phyloP scores from a whole-genome alignment of 2,113 vertebrate genomes.

The Ursus arctos region DNA sequence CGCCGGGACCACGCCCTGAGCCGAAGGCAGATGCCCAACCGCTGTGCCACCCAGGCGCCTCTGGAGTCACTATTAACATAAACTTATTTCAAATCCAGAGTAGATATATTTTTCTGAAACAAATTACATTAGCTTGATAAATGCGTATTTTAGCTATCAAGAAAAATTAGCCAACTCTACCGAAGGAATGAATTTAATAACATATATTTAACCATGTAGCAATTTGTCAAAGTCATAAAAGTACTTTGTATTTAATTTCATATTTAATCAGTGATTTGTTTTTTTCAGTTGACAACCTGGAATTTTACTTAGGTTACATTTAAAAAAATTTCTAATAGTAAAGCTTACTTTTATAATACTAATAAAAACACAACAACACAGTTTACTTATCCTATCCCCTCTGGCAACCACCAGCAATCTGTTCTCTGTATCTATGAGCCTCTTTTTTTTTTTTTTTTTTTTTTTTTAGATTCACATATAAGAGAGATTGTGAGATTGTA shows the following conservation, averaged over 20 bases:
- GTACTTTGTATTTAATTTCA: slow-evolving; percentile 22
- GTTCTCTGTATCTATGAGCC: neutral
- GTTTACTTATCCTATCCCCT: neutral
- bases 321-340: neutral
- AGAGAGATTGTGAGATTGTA: neutral
- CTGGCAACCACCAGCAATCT: neutral
- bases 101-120: slow-evolving; percentile 26
- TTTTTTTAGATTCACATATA: neutral
- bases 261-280: neutral
- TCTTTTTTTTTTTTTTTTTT: neutral
- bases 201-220: neutral
- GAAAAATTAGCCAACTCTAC: neutral
- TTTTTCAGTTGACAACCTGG: neutral
- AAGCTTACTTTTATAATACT: neutral
- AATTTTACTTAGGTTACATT: neutral
- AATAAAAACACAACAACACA: neutral
- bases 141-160: slow-evolving; percentile 21
- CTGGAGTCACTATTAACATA: neutral
- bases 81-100: slow-evolving; percentile 2
- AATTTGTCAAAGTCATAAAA: slow-evolving; percentile 25
- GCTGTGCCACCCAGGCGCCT: no score
- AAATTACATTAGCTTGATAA: neutral
- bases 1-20: no score
- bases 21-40: no score
- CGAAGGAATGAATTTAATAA: slow-evolving; percentile 6